Percentiles rank a stretch among this genome's conserved stretches.
Evolutionary conservation across 2,113 vertebrate species (phyloP).

Genomic region (Pomatostomus ruficeps): DNA sequence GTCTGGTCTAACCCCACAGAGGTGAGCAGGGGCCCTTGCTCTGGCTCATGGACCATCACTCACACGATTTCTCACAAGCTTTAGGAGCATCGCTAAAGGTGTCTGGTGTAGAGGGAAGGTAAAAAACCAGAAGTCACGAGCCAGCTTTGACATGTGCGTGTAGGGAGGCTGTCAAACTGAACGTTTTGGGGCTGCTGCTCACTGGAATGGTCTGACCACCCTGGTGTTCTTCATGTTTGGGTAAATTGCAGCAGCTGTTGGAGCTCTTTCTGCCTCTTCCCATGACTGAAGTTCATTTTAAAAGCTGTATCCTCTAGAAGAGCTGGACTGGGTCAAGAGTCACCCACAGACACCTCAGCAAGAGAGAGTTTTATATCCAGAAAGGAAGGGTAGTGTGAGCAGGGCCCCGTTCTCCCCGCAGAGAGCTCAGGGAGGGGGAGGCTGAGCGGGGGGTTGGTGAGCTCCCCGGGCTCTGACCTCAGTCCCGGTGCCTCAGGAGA

Average conservation of each 20-base stretch:
- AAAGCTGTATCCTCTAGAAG: not conserved
- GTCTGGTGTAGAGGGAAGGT: not conserved
- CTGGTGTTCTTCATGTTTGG: rapidly evolving
- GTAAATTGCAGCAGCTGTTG: not conserved
- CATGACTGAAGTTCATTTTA: not conserved
- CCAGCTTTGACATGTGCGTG: rapidly evolving
- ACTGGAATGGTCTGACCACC: not conserved
- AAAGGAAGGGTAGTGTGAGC: not conserved
- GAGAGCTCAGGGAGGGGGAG: not conserved
- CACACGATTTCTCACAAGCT: rapidly evolving
- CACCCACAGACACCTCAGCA: too few relatives aligned
- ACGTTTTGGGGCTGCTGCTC: not conserved
- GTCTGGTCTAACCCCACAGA: too few relatives aligned
- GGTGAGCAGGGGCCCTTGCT: not conserved
- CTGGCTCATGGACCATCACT: not conserved
- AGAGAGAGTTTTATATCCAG: rapidly evolving
- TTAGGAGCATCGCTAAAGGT: not conserved
- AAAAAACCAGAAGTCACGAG: not conserved
- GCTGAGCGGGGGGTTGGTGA: not conserved
- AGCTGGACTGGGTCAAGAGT: not conserved
- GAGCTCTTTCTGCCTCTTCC: not conserved
- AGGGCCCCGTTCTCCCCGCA: rapidly evolving
- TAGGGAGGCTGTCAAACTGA: not conserved
- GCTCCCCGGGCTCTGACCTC: not conserved
- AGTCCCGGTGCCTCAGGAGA: not conserved